Base-by-base conservation (phyloP, 2,888 invertebrate genomes). In the Oligia latruncula region DNA sequence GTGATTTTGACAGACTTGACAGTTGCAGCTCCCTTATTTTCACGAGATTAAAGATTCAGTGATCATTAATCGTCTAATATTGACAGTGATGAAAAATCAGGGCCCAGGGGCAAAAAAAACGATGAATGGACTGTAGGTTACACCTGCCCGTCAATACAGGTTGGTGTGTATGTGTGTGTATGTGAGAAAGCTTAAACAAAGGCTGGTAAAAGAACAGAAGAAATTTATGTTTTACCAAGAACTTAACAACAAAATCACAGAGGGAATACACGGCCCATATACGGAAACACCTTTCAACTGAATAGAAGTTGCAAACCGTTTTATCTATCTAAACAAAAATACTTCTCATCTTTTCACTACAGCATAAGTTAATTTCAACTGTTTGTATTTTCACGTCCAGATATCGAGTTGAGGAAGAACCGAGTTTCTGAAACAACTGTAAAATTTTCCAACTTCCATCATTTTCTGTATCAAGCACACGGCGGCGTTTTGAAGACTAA, bases 401-500 rank as follows among this genome's bases (percentile, higher is more conserved):
- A 73, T 64, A 70, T 65, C n/a, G 23, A 71, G 73, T 73, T 70
- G 20, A 46, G 60, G 60, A 74, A 67, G 35, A 76, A 46, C 35
- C 13, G 11, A 74, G 67, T 52, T 74, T 76, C 20, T 62, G 35
- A 17, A 71, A 72, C 49, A 74, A 76, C 49, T 73, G 70, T 58
- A 60, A 46, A 62, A 40, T 29, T 43, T 40, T 43, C 15, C 55
- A 58, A 67, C 67, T 65, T 80, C 29, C 65, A 72, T 65, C 20
- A 78, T 74, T 78, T 75, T 75, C 40, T 65, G 65, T 76, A 73
- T 74, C 55, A 86, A 71, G 62, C 72, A 62, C 49, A 68, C 65
- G n/a, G 29, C 49, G 65, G 29, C 49, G 65, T 82, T 80, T 78
- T 65, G 58, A 77, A 81, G 74, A 65, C 15, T 66, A 78, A 84